Percentiles rank a stretch among this genome's conserved stretches.
These are phyloP conservation scores for Aurelia sp. DNA, from an alignment of 30 jellyfish, hydroid and myxozoan species.

Conservation along the genomic window DNA sequence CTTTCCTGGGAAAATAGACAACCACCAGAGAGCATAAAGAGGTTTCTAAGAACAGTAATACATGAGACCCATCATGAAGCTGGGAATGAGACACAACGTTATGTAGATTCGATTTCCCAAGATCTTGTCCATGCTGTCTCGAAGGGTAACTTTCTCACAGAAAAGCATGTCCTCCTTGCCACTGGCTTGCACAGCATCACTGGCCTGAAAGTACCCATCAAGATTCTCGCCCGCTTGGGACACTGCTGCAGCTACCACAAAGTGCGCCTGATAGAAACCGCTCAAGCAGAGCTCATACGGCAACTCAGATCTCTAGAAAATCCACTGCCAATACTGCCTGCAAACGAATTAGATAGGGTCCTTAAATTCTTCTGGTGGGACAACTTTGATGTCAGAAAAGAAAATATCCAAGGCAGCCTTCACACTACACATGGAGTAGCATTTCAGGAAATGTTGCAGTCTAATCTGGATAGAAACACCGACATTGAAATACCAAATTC, in stretches of 20 bases:
- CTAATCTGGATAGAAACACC: background rate
- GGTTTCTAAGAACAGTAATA: background rate
- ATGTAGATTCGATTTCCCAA: background rate
- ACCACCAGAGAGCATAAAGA: too few relatives aligned
- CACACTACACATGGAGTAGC: constrained; percentile 26
- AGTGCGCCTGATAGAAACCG: background rate
- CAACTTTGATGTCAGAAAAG: background rate
- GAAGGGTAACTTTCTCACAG: background rate
- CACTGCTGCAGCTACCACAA: background rate
- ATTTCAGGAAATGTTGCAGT: background rate
- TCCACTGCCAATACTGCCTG: background rate
- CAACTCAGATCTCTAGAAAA: background rate
- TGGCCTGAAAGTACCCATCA: background rate
- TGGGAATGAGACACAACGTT: background rate
- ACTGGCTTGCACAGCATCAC: background rate
- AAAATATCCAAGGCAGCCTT: background rate
- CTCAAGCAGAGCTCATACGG: background rate
- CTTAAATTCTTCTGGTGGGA: background rate
- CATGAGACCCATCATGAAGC: background rate
- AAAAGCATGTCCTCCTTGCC: background rate
- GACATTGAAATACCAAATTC: background rate
- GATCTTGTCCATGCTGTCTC: background rate
- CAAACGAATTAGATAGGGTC: background rate
- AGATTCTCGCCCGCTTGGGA: background rate
- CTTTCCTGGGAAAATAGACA: too few relatives aligned